A percentile compares a stretch with the other conserved stretches of the same genome.
Conservation (phyloP, 2,888 invertebrate genomes). For the Microplitis manilae region DNA sequence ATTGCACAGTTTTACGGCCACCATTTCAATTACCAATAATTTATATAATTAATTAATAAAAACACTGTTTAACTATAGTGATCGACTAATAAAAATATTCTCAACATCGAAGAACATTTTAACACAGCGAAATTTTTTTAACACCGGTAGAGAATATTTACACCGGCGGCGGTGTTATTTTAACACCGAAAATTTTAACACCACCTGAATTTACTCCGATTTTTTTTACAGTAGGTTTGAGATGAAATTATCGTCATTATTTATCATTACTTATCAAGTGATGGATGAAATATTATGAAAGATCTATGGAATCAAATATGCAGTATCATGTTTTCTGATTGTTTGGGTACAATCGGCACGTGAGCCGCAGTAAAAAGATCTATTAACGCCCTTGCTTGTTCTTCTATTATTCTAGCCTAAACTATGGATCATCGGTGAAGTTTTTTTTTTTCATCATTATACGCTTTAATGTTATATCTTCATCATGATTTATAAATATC, state of each 20-base stretch:
- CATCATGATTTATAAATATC: not conserved
- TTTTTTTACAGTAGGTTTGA: not conserved
- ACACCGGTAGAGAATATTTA: no score
- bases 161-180: no score
- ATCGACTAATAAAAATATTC: no score
- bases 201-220: not conserved
- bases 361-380: slow-evolving; percentile 31
- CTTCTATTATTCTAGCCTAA: slow-evolving; percentile 11
- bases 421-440: slow-evolving; percentile 33
- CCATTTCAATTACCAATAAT: no score
- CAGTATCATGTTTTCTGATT: slow-evolving; percentile 47
- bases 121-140: no score
- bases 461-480: slow-evolving; percentile 18
- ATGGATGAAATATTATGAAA: slow-evolving; percentile 5
- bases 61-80: no score
- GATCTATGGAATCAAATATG: slow-evolving; percentile 27
- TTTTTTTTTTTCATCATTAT: slow-evolving; percentile 20
- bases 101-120: no score
- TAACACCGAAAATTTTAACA: no score
- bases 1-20: no score
- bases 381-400: slow-evolving; percentile 33
- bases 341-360: slow-evolving; percentile 39
- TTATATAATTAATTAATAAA: no score
- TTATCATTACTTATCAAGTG: slow-evolving; percentile 11
- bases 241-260: slow-evolving; percentile 20